phyloP scores from a whole-genome alignment of 2,113 vertebrate genomes.

The Mesoclemmys tuberculata region DNA sequence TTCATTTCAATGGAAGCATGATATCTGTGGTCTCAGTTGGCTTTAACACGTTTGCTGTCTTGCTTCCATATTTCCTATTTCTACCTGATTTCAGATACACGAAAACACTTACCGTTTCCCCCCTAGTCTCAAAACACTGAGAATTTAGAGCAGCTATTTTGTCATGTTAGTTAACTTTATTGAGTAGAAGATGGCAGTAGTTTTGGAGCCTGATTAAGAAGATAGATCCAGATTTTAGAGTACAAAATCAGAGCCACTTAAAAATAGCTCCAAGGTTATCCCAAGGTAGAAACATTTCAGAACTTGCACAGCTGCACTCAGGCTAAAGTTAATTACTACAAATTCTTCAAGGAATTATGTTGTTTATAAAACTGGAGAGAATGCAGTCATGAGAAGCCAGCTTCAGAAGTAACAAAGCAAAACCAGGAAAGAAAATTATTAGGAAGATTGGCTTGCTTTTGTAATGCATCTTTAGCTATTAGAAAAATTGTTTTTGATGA shows the following conservation, averaged over 20 bases:
- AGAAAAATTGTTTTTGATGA: background rate
- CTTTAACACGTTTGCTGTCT: background rate
- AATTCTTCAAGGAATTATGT: background rate
- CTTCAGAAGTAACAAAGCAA: background rate
- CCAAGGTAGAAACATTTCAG: background rate
- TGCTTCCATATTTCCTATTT: background rate
- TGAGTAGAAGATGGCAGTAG: background rate
- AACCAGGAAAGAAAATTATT: background rate
- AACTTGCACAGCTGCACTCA: background rate
- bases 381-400: background rate
- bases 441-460: background rate
- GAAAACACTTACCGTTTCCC: background rate
- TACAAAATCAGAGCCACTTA: background rate
- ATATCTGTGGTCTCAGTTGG: background rate
- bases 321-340: background rate
- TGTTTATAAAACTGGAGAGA: background rate
- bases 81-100: background rate
- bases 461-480: background rate
- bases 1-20: background rate
- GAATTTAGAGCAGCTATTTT: background rate
- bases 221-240: background rate
- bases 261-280: background rate
- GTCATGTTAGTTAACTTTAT: background rate
- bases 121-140: background rate
- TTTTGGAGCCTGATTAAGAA: background rate